Evolutionary conservation across 1,140 invertebrate species (phyloP).

Genomic region (Pemphigus obesinymphae): DNA sequence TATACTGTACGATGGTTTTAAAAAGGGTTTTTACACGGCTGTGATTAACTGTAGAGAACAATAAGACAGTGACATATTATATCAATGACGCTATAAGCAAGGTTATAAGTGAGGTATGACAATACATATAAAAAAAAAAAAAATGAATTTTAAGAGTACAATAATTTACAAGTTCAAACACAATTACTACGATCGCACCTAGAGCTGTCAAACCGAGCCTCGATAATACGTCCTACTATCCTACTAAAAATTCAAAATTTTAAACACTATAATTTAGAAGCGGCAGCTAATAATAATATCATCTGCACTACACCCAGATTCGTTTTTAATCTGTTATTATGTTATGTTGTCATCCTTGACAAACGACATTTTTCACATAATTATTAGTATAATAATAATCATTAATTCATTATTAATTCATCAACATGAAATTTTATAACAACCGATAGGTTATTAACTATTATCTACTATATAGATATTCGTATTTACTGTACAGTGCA

Average conservation of each 20-base stretch:
- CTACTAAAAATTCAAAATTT: neutral
- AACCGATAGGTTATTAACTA: too few relatives aligned
- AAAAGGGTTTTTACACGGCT: slow-evolving; percentile 15
- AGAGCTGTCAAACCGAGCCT: neutral
- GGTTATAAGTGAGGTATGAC: neutral
- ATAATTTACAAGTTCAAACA: too few relatives aligned
- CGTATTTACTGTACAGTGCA: too few relatives aligned
- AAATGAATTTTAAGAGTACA: neutral
- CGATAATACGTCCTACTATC: neutral
- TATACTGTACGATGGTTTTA: neutral
- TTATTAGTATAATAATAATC: neutral
- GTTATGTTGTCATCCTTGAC: neutral
- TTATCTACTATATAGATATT: too few relatives aligned
- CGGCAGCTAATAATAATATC: neutral
- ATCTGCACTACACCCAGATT: neutral
- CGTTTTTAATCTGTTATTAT: neutral
- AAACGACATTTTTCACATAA: neutral
- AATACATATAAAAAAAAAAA: neutral
- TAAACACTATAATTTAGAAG: neutral
- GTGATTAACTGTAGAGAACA: neutral
- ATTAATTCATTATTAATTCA: too few relatives aligned
- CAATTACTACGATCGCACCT: neutral
- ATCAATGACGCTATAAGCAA: neutral
- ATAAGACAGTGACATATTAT: neutral
- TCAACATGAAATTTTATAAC: neutral